Evolutionary conservation across 2,113 vertebrate genomes (phyloP), one percentile per base, ranked within the genome.

Genomic region (Psittacus erithacus): DNA sequence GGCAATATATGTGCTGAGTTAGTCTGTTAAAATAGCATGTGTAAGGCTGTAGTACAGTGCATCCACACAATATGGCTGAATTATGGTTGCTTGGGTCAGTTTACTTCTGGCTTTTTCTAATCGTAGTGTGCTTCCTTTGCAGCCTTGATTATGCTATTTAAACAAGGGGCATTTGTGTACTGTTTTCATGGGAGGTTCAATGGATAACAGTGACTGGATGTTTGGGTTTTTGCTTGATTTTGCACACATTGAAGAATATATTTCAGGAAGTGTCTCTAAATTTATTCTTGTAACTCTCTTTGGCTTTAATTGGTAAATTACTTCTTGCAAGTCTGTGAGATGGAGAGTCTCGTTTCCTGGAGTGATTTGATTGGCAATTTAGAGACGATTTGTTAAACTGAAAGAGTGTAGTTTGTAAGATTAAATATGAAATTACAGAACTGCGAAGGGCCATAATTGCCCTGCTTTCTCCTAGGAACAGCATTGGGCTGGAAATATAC

Each of bases 361-460:
- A 95, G 74, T 84, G 83, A 91, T 92, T 93, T 95, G 94, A 95
- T 89, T 91, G 95, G 77, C 69, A 96, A 91, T 92, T 94, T 50
- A 89, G 65, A 89, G 73, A 83, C 84, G 83, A 92, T 92, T 96
- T 91, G 83, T 95, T 93, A 86, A 93, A 82, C 73, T 70, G 62
- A 67, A 93, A 84, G 64, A 79, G 50, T 2, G 6, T 71, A 75
- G 93, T 96, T 97, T 7, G 7, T 79, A 87, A 91, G 83, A 81
- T 91, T 89, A 96, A 93, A 92, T 82, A 91, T 47, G 80, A 93
- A 93, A 93, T 92, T 89, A 77, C 62, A 89, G 82, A 91, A 91
- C 65, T 76, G 83, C 69, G 95, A 65, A 81, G 86, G 88, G 86
- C 83, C 74, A 60, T 93, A 95, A 94, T 93, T 90, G 59, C 59